Conservation (phyloP, 2,113 vertebrate genomes). For the Phaethornis superciliosus region DNA sequence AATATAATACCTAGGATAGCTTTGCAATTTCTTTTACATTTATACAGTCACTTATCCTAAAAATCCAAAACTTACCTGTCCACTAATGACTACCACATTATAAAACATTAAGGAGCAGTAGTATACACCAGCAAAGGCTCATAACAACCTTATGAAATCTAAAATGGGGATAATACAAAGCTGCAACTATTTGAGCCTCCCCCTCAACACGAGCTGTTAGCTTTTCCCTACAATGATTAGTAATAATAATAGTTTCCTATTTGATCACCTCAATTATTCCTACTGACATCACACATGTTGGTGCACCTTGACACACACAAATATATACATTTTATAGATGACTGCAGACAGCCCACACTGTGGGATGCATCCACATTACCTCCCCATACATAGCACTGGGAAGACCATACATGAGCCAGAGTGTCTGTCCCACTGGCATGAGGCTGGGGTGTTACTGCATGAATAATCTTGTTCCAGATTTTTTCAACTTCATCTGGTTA, state of each 20-base stretch:
- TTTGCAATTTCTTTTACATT: not conserved
- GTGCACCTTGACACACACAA: too few relatives aligned
- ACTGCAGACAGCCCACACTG: accelerated
- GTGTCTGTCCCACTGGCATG: not conserved
- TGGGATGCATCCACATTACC: not conserved
- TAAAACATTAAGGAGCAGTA: not conserved
- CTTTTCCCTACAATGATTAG: not conserved
- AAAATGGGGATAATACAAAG: not conserved
- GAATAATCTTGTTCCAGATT: not conserved
- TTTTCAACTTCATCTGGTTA: constrained; percentile 26
- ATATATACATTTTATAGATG: too few relatives aligned
- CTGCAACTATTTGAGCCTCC: not conserved
- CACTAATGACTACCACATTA: not conserved
- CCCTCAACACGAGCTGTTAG: not conserved
- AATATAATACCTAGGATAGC: not conserved
- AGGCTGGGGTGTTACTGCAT: not conserved
- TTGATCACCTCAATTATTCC: not conserved
- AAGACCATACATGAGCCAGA: not conserved
- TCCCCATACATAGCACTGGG: accelerated
- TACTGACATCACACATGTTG: not conserved
- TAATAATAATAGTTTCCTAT: not conserved
- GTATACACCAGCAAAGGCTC: not conserved
- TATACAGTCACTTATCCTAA: not conserved
- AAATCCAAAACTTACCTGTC: not conserved
- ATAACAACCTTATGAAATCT: not conserved